phyloP scores from a whole-genome alignment of 2,797 vertebrate genomes.

The Melanotaenia maccullochi region DNA sequence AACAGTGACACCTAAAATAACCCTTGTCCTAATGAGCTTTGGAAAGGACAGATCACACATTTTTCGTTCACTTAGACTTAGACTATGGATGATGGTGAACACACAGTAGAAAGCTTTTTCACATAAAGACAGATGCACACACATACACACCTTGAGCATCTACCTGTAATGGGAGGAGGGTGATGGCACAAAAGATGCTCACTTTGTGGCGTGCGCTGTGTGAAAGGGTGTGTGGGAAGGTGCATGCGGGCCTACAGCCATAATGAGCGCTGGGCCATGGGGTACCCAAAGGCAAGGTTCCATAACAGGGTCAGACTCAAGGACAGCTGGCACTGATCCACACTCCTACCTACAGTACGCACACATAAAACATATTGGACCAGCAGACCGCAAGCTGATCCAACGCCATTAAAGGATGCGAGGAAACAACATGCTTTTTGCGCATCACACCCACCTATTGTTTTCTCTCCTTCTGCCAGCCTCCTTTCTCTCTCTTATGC shows the following conservation, averaged over 20 bases:
- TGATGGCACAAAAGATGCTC: constrained; percentile 10
- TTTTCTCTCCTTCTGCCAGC: constrained; percentile 28
- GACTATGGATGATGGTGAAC: constrained; percentile 20
- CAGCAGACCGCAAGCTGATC: constrained; percentile 38
- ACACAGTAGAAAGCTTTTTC: neutral
- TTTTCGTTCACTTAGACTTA: constrained; percentile 16
- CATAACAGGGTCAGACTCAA: constrained; percentile 68
- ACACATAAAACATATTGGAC: constrained; percentile 42
- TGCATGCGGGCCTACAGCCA: constrained; percentile 41
- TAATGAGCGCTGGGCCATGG: constrained; percentile 70
- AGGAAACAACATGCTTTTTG: constrained; percentile 49
- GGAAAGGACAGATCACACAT: constrained; percentile 35
- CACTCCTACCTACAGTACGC: constrained; percentile 39
- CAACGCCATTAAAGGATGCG: constrained; percentile 44
- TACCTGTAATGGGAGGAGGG: constrained; percentile 48
- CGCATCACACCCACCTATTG: constrained; percentile 24
- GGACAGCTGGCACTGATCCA: constrained; percentile 62
- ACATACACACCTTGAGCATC: constrained; percentile 18
- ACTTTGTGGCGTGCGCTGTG: constrained; percentile 26
- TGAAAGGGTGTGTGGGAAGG: constrained; percentile 19
- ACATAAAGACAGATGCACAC: neutral
- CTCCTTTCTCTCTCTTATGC: constrained; percentile 12
- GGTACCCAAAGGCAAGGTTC: constrained; percentile 73
- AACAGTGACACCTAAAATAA: constrained; percentile 54
- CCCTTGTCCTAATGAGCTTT: constrained; percentile 53